These are phyloP conservation scores for Monoplex corrugatus DNA, from an alignment of 2,888 invertebrate species.

Conservation along the genomic window DNA sequence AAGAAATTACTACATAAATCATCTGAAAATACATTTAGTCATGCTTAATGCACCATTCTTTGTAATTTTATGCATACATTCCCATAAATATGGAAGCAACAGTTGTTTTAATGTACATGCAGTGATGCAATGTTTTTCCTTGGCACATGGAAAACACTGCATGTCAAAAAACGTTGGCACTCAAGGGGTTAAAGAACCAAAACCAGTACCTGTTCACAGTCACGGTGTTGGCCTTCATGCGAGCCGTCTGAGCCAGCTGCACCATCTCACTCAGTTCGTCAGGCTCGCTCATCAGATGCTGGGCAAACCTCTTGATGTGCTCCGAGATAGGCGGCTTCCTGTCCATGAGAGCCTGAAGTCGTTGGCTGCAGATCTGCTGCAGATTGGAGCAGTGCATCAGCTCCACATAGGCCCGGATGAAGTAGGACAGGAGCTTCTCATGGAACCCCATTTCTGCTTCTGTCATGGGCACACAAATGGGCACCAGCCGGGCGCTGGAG, in stretches of 20 bases:
- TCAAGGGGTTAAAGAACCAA: not conserved
- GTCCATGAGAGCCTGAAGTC: not conserved
- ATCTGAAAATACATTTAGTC: too few relatives aligned
- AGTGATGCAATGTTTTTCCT: too few relatives aligned
- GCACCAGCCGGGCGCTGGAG: slow-evolving; percentile 58
- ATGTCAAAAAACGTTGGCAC: too few relatives aligned
- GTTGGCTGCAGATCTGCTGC: slow-evolving; percentile 37
- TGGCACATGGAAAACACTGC: too few relatives aligned
- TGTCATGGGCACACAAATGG: slow-evolving; percentile 59
- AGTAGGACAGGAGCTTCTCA: slow-evolving; percentile 63
- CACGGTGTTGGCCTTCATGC: slow-evolving; percentile 1
- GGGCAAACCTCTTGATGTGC: slow-evolving; percentile 37
- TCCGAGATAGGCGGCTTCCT: not conserved
- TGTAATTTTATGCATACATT: too few relatives aligned
- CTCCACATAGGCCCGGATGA: slow-evolving; percentile 65
- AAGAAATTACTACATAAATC: too few relatives aligned
- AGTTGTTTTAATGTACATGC: too few relatives aligned
- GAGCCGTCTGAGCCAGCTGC: slow-evolving; percentile 39
- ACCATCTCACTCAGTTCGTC: slow-evolving; percentile 54
- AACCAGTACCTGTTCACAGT: not conserved
- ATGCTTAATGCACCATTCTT: too few relatives aligned
- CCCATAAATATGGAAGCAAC: too few relatives aligned
- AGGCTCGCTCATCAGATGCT: slow-evolving; percentile 48
- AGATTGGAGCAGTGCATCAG: slow-evolving; percentile 54
- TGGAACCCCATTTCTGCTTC: slow-evolving; percentile 61